Conservation (phyloP, 1,140 invertebrate genomes). For the Coptotermes formosanus region DNA sequence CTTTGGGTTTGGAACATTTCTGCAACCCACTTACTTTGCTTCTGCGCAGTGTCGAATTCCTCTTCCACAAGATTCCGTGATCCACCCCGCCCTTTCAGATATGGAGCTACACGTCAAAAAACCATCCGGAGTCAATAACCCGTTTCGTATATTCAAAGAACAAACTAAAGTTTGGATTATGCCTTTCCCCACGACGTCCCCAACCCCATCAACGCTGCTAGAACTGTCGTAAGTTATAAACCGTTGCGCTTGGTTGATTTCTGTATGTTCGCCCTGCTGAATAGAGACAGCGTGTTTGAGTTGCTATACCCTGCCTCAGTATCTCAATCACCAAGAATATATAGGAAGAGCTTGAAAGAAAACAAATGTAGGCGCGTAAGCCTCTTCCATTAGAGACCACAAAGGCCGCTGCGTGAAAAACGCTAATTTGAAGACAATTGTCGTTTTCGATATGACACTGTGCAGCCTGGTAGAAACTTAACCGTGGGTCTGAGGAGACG, state of each 20-base stretch:
- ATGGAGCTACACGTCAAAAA: not conserved
- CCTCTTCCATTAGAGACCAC: too few relatives aligned
- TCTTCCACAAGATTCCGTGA: not conserved
- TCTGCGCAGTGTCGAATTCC: not conserved
- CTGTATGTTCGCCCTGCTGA: not conserved
- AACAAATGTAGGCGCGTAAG: too few relatives aligned
- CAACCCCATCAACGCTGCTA: conserved; percentile 1
- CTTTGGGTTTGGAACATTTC: not conserved
- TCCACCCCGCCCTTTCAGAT: not conserved
- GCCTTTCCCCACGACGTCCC: not conserved
- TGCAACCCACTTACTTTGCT: not conserved
- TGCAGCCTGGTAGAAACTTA: too few relatives aligned
- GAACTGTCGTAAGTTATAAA: not conserved
- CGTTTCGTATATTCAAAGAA: not conserved
- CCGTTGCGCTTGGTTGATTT: not conserved
- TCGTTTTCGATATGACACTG: too few relatives aligned
- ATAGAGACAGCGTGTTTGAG: not conserved
- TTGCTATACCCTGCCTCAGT: not conserved
- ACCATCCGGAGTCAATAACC: conserved; percentile 5
- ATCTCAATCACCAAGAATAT: not conserved
- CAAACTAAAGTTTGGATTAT: not conserved
- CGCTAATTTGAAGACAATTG: too few relatives aligned
- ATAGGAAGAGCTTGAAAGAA: too few relatives aligned
- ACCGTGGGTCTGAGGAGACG: too few relatives aligned
- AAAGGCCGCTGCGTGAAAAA: too few relatives aligned